Conservation (phyloP, 2,113 vertebrate genomes). For the Motacilla alba region DNA sequence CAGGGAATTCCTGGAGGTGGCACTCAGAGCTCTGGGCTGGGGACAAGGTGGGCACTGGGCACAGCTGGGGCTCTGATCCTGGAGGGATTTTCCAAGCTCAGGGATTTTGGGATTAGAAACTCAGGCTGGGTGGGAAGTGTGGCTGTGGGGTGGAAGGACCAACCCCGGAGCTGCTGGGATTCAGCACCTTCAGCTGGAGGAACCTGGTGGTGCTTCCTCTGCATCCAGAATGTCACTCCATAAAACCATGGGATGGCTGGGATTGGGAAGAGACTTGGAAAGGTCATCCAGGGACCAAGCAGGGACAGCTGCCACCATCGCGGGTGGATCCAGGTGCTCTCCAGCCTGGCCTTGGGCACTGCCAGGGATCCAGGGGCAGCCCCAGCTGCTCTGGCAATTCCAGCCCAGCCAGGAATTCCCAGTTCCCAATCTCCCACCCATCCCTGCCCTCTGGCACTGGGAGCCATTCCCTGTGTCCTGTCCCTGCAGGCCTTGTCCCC, state of each 20-base stretch:
- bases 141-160: not conserved
- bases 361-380: no score
- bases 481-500: not conserved
- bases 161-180: not conserved
- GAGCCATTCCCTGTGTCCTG: not conserved
- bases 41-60: not conserved
- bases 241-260: not conserved
- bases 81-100: not conserved
- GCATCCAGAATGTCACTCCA: not conserved
- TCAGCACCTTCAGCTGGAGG: not conserved
- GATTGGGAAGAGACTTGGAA: not conserved
- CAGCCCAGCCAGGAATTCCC: not conserved
- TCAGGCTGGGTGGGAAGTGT: not conserved
- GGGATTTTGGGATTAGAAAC: not conserved
- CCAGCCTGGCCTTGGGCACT: no score
- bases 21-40: not conserved
- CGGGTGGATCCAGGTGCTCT: not conserved
- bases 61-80: not conserved
- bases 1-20: not conserved
- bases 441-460: not conserved
- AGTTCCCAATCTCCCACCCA: no score
- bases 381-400: not conserved
- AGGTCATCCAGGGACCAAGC: not conserved
- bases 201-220: rapidly evolving
- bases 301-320: not conserved